Conservation (phyloP, 1,140 invertebrate genomes). For the Ceratitis capitata region DNA sequence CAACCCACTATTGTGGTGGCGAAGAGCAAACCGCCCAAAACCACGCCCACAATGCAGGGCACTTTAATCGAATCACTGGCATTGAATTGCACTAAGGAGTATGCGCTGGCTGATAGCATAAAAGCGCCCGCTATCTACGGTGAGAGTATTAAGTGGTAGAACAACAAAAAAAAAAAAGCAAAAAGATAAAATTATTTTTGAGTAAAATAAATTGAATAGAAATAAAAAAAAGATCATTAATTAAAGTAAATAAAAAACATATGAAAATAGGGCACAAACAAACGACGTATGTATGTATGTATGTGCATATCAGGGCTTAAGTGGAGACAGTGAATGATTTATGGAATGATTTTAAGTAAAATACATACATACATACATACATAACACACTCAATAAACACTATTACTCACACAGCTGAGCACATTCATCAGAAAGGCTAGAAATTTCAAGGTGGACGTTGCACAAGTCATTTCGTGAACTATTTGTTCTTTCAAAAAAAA, state of each 20-base stretch:
- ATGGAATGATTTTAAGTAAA: too few species aligned
- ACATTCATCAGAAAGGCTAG: constrained; percentile 58
- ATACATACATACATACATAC: not conserved
- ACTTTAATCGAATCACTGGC: constrained; percentile 52
- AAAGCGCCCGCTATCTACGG: constrained; percentile 53
- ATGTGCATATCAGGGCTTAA: not conserved
- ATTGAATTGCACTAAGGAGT: constrained; percentile 50
- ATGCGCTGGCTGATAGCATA: constrained; percentile 54
- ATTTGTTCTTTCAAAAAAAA: too few species aligned
- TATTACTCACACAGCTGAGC: constrained; percentile 58
- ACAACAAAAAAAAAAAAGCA: not conserved
- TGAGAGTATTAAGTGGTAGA: not conserved
- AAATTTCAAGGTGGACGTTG: constrained; percentile 55
- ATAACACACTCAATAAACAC: too few species aligned
- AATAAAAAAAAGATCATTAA: not conserved
- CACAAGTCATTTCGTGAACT: constrained; percentile 52
- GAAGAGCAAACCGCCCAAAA: constrained; percentile 53
- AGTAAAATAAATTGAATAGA: not conserved
- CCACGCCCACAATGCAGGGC: constrained; percentile 57
- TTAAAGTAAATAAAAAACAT: not conserved
- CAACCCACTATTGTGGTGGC: constrained; percentile 56
- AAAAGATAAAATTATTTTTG: not conserved
- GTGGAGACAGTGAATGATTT: too few species aligned
- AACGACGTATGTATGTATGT: not conserved
- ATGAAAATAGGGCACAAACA: not conserved